A percentile compares a stretch with the other conserved stretches of the same genome.
phyloP scores from a whole-genome alignment of 2,797 vertebrate species.

The Anableps anableps region DNA sequence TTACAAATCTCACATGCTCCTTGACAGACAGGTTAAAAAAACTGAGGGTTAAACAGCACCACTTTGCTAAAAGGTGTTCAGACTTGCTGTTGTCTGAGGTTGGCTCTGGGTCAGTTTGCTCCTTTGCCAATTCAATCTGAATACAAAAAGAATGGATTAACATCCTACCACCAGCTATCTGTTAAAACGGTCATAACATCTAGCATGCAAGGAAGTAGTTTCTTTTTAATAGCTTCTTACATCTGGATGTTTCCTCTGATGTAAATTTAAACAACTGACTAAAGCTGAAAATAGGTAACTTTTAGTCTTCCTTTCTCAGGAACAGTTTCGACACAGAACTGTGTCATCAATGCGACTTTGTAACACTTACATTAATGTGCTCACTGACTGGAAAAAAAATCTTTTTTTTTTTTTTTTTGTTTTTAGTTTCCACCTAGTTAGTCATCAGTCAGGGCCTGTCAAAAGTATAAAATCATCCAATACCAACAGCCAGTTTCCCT shows the following conservation, averaged over 20 bases:
- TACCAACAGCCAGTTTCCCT: not conserved
- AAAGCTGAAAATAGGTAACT: not conserved
- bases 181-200: not conserved
- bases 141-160: not conserved
- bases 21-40: not conserved
- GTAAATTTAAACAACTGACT: not conserved
- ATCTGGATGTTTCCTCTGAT: not conserved
- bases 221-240: not conserved
- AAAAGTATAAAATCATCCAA: not conserved
- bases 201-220: not conserved
- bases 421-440: not conserved
- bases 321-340: too few relatives aligned
- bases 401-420: not conserved
- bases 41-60: not conserved
- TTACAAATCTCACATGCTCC: not conserved
- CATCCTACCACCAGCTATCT: not conserved
- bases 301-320: not conserved
- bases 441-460: not conserved
- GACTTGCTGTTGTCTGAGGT: not conserved
- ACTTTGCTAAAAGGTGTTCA: not conserved
- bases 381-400: not conserved
- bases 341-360: not conserved
- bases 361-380: not conserved
- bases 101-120: not conserved
- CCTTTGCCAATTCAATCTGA: not conserved